Percentiles rank a stretch among this genome's conserved stretches.
Conservation (phyloP, 2,888 invertebrate genomes). For the Agapostemon virescens region DNA sequence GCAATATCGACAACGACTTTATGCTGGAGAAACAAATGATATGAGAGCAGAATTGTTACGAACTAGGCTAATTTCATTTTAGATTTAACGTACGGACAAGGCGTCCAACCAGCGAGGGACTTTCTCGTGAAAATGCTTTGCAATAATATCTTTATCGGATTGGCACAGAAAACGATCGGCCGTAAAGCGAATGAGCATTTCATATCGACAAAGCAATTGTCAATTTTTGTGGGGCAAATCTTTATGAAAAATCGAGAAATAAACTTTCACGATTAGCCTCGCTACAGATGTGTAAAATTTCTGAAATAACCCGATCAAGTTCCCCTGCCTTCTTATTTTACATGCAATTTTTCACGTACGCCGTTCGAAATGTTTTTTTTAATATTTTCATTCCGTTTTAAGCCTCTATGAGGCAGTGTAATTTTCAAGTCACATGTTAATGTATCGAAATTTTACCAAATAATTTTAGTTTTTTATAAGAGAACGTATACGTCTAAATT, state of each 20-base stretch:
- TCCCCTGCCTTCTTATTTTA: background rate
- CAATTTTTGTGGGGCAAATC: slow-evolving; percentile 21
- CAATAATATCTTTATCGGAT: slow-evolving; percentile 41
- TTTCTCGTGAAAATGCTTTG: slow-evolving; percentile 31
- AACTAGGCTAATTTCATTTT: slow-evolving; percentile 54
- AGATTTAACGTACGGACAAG: slow-evolving; percentile 41
- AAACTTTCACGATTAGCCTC: background rate
- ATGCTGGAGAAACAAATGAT: slow-evolving; percentile 1
- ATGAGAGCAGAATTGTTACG: slow-evolving; percentile 19
- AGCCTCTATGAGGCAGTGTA: no score
- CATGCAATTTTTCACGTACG: background rate
- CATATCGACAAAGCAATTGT: slow-evolving; percentile 31
- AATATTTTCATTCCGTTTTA: background rate
- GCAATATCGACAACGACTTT: background rate
- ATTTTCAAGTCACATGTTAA: no score
- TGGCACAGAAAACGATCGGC: slow-evolving; percentile 38
- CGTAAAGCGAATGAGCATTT: slow-evolving; percentile 41
- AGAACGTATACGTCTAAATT: no score
- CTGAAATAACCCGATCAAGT: background rate
- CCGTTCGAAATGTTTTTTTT: background rate
- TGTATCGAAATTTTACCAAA: no score
- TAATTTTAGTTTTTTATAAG: no score
- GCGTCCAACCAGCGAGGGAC: slow-evolving; percentile 7
- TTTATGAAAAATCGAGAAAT: slow-evolving; percentile 28
- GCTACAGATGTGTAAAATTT: background rate